Evolutionary conservation across 2,113 vertebrate species (phyloP).

Genomic region (Pterocles orientalis): DNA sequence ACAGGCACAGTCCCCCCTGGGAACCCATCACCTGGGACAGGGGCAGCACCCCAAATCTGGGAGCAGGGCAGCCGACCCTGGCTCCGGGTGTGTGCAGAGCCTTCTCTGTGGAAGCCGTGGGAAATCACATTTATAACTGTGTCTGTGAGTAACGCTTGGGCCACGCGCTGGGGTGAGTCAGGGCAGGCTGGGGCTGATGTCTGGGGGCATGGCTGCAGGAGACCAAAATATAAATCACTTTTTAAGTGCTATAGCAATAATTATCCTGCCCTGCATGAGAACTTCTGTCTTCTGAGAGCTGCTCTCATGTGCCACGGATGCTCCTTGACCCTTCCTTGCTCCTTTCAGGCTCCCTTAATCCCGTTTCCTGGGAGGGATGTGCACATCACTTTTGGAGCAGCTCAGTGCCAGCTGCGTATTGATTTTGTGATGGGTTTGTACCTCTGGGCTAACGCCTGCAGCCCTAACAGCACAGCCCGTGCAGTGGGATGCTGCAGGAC

Average conservation of each 20-base stretch:
- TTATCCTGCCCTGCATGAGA: background rate
- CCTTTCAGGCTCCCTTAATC: background rate
- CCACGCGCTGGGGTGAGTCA: background rate
- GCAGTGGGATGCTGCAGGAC: background rate
- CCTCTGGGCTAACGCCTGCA: fast-evolving
- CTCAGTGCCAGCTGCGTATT: background rate
- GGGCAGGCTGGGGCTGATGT: background rate
- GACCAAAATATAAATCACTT: background rate
- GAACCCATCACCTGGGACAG: background rate
- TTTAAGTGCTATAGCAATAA: background rate
- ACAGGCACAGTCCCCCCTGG: background rate
- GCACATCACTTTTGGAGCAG: no score
- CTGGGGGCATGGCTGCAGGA: background rate
- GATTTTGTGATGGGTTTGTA: background rate
- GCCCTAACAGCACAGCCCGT: fast-evolving
- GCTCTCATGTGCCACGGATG: background rate
- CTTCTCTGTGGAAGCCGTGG: background rate
- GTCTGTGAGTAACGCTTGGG: background rate
- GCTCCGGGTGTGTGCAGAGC: background rate
- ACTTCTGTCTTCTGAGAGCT: background rate
- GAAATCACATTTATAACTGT: background rate
- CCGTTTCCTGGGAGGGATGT: background rate
- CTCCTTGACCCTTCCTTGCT: background rate
- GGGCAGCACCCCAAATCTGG: fast-evolving
- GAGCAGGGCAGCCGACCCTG: fast-evolving